Percentiles rank a stretch among this genome's conserved stretches.
phyloP scores from a whole-genome alignment of 2,797 vertebrate genomes.

The Nothura maculosa region DNA sequence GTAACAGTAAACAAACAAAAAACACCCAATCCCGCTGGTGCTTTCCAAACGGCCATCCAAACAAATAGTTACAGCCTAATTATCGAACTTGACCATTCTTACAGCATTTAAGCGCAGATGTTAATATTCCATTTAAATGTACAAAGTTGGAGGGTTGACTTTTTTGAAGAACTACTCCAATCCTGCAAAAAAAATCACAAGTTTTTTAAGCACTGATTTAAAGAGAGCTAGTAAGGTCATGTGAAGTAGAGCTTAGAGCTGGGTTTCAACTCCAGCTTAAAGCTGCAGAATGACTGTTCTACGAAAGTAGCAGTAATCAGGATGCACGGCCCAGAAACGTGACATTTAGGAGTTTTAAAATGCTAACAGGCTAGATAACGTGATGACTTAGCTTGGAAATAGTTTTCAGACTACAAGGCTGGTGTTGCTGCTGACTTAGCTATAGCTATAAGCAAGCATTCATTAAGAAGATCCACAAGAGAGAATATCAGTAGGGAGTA shows the following conservation, averaged over 20 bases:
- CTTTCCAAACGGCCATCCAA: background rate
- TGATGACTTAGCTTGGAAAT: background rate
- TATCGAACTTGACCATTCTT: background rate
- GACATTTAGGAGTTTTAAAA: background rate
- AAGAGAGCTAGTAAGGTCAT: background rate
- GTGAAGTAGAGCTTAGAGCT: accelerated
- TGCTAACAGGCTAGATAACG: background rate
- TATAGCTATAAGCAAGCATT: background rate
- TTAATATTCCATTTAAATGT: background rate
- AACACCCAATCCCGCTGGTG: background rate
- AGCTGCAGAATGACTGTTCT: too few relatives aligned
- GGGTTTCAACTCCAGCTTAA: background rate
- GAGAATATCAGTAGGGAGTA: background rate
- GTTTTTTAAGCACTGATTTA: background rate
- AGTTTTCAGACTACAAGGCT: background rate
- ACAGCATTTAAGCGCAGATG: background rate
- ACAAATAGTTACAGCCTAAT: background rate
- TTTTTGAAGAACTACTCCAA: background rate
- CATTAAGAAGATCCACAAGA: background rate
- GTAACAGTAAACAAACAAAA: background rate
- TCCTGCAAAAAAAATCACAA: background rate
- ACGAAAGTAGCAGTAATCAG: background rate
- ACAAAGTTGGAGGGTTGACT: background rate
- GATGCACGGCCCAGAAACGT: accelerated
- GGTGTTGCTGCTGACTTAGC: background rate